phyloP scores from a whole-genome alignment of 2,888 invertebrate genomes.

The Cordylochernes scorpioides region DNA sequence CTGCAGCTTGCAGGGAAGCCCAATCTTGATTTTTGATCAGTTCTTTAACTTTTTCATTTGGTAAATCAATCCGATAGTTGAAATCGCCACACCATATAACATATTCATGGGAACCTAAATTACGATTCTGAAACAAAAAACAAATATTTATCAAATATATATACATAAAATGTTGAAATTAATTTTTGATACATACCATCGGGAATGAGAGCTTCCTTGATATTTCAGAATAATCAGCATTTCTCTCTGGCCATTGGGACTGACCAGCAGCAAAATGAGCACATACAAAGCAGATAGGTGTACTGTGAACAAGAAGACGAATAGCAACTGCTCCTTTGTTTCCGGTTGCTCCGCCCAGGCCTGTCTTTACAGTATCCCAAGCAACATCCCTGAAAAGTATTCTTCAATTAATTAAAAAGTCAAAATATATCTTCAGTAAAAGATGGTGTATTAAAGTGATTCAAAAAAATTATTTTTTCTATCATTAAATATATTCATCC shows the following conservation, averaged over 20 bases:
- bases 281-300: conserved; percentile 88
- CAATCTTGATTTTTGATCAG: conserved; percentile 46
- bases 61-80: conserved; percentile 87
- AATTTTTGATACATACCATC: conserved; percentile 29
- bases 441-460: not conserved
- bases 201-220: conserved; percentile 54
- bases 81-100: conserved; percentile 99
- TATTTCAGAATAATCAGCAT: conserved; percentile 88
- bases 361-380: conserved; percentile 87
- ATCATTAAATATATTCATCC: no score
- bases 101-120: conserved; percentile 65
- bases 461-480: no score
- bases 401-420: no score
- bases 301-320: conserved; percentile 63
- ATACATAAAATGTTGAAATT: not conserved
- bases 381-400: conserved; percentile 46
- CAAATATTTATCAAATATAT: not conserved
- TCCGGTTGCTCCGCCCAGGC: conserved; percentile 83
- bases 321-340: conserved; percentile 92
- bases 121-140: not conserved
- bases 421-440: conserved; percentile 3
- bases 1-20: conserved; percentile 45
- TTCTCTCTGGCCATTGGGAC: conserved; percentile 72
- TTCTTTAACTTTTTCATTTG: conserved; percentile 71
- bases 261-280: conserved; percentile 98